Conservation (phyloP, 2,113 vertebrate genomes). For the Paraplagusia blochii region DNA sequence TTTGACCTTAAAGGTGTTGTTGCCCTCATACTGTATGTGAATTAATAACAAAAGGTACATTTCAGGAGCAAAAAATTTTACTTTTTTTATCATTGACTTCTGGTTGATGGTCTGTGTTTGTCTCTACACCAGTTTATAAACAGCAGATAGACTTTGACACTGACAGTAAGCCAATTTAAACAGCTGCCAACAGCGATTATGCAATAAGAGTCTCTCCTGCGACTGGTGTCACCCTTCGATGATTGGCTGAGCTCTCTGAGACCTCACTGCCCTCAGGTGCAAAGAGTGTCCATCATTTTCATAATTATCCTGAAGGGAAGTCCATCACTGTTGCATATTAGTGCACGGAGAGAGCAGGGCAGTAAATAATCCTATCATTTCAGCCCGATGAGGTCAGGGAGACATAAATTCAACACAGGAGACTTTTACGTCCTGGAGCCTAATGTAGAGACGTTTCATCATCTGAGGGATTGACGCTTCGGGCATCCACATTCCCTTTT, state of each 20-base stretch:
- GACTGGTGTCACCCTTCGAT: slow-evolving; percentile 49
- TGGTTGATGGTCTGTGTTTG: slow-evolving; percentile 24
- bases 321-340: slow-evolving; percentile 51
- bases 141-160: slow-evolving; percentile 22
- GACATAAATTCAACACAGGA: slow-evolving; percentile 55
- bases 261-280: slow-evolving; percentile 46
- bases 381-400: slow-evolving; percentile 51
- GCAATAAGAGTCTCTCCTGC: slow-evolving; percentile 44
- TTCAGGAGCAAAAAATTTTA: too few relatives aligned
- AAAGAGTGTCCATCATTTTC: slow-evolving; percentile 56
- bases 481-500: slow-evolving; percentile 13
- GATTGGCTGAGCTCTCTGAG: slow-evolving; percentile 56
- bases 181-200: slow-evolving; percentile 57
- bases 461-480: slow-evolving; percentile 43
- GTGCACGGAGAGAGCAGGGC: slow-evolving; percentile 43
- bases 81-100: too few relatives aligned
- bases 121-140: slow-evolving; percentile 9
- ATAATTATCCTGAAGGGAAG: slow-evolving; percentile 54
- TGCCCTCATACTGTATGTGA: background rate
- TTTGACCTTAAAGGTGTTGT: too few relatives aligned
- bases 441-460: slow-evolving; percentile 53
- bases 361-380: slow-evolving; percentile 65
- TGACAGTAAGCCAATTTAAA: slow-evolving; percentile 50
- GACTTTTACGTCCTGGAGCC: slow-evolving; percentile 53
- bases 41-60: slow-evolving; percentile 4